These are phyloP conservation scores for Carduelis carduelis DNA, from an alignment of 2,797 vertebrate species.

Conservation along the genomic window DNA sequence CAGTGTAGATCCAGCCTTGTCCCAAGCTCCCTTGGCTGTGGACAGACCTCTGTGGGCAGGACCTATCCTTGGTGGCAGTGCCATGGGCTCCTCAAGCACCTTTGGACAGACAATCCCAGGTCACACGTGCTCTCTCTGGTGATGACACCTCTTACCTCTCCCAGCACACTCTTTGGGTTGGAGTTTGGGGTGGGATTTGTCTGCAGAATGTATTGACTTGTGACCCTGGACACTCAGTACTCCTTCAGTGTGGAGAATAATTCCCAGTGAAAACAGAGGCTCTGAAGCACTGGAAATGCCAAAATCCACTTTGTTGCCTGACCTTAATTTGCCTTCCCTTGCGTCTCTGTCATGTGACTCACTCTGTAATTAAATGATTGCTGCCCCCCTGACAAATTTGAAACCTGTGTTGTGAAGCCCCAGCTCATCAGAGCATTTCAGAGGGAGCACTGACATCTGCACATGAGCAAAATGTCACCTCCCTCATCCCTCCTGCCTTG, in stretches of 20 bases:
- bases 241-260: not conserved
- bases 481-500: not conserved
- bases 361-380: slow-evolving; percentile 58
- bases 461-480: not conserved
- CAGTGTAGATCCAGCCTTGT: not conserved
- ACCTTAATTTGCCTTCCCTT: slow-evolving; percentile 48
- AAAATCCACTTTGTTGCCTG: slow-evolving; percentile 28
- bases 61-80: fast-evolving
- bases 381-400: slow-evolving; percentile 29
- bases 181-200: not conserved
- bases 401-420: not conserved
- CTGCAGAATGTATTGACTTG: not conserved
- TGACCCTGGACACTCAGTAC: not conserved
- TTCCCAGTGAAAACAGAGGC: not conserved
- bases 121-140: not conserved
- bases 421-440: not conserved
- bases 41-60: not conserved
- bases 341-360: not conserved
- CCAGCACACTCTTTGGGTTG: not conserved
- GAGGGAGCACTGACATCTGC: slow-evolving; percentile 5
- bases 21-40: not conserved
- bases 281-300: slow-evolving; percentile 8
- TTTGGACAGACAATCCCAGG: not conserved
- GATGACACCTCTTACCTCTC: not conserved
- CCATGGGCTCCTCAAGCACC: fast-evolving